Conservation (phyloP, 2,113 vertebrate species). For the Aphyosemion australe region DNA sequence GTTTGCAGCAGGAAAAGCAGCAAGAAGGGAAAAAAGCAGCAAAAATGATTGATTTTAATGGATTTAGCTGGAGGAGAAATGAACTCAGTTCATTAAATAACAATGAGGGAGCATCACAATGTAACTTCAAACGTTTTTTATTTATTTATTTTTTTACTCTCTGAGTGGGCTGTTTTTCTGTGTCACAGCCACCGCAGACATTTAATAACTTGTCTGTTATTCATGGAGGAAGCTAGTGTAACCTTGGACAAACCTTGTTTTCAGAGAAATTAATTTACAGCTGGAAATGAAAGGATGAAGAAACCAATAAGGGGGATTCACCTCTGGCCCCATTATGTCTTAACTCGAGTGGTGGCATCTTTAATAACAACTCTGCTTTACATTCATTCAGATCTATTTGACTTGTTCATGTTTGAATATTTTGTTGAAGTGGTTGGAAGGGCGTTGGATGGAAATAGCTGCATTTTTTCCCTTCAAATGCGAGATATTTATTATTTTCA, state of each 20-base stretch:
- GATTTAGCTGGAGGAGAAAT: slow-evolving; percentile 57
- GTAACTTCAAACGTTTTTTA: slow-evolving; percentile 61
- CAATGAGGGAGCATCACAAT: slow-evolving; percentile 61
- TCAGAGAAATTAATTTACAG: slow-evolving; percentile 45
- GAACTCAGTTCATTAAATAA: slow-evolving; percentile 68
- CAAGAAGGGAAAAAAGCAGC: not conserved
- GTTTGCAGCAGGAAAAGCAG: slow-evolving; percentile 19
- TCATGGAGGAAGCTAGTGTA: slow-evolving; percentile 37
- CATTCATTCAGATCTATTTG: not conserved
- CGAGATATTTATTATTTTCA: too few relatives aligned
- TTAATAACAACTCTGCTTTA: not conserved
- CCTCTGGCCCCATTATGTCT: slow-evolving; percentile 7
- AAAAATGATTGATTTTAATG: slow-evolving; percentile 68
- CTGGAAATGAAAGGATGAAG: slow-evolving; percentile 23
- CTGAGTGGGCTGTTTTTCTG: slow-evolving; percentile 50
- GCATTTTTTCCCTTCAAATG: too few relatives aligned
- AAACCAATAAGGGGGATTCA: slow-evolving; percentile 14
- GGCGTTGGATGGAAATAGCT: too few relatives aligned
- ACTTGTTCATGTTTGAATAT: not conserved
- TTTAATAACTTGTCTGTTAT: slow-evolving; percentile 63
- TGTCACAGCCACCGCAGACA: slow-evolving; percentile 24
- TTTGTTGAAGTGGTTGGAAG: not conserved
- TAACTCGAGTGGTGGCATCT: slow-evolving; percentile 11
- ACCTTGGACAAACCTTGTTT: slow-evolving; percentile 58
- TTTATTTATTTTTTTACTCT: slow-evolving; percentile 26